Evolutionary conservation across 1,140 invertebrate species (phyloP).

Genomic region (Drosophila ficusphila): DNA sequence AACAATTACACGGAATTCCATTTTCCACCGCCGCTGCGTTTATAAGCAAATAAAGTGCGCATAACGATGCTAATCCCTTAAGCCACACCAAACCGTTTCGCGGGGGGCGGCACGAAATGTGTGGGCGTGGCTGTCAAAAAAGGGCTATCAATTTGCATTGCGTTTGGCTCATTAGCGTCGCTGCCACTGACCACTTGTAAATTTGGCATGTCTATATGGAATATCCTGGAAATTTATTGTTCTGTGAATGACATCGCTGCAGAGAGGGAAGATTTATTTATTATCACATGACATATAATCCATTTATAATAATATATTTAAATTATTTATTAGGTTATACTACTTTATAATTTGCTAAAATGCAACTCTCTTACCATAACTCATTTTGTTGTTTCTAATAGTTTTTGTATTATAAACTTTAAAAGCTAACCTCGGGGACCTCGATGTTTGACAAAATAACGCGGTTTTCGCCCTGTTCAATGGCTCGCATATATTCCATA

Average conservation of each 20-base stretch:
- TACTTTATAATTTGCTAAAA: too few relatives aligned
- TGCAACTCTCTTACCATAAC: too few relatives aligned
- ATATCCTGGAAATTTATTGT: slow-evolving; percentile 64
- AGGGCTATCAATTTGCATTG: slow-evolving; percentile 78
- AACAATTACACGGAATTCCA: slow-evolving; percentile 74
- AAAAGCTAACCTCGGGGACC: slow-evolving; percentile 1
- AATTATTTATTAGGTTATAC: too few relatives aligned
- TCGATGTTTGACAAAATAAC: slow-evolving; percentile 64
- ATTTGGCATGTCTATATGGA: slow-evolving; percentile 40
- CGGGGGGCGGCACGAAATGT: not conserved
- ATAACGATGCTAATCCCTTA: slow-evolving; percentile 81
- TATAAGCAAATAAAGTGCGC: slow-evolving; percentile 68
- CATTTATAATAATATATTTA: too few relatives aligned
- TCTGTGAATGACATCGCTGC: not conserved
- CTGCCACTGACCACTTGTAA: slow-evolving; percentile 60
- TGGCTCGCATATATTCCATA: slow-evolving; percentile 35
- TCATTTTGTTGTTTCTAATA: too few relatives aligned
- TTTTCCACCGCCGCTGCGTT: slow-evolving; percentile 23
- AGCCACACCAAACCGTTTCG: slow-evolving; percentile 43
- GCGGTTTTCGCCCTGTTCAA: slow-evolving; percentile 40
- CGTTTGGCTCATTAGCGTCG: slow-evolving; percentile 71
- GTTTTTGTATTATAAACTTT: not conserved
- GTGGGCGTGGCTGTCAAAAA: slow-evolving; percentile 27
- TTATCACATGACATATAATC: too few relatives aligned
- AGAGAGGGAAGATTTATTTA: slow-evolving; percentile 23